These are phyloP conservation scores for Sceliomorpha sp. DNA, from an alignment of 2,888 invertebrate species.

Conservation along the genomic window DNA sequence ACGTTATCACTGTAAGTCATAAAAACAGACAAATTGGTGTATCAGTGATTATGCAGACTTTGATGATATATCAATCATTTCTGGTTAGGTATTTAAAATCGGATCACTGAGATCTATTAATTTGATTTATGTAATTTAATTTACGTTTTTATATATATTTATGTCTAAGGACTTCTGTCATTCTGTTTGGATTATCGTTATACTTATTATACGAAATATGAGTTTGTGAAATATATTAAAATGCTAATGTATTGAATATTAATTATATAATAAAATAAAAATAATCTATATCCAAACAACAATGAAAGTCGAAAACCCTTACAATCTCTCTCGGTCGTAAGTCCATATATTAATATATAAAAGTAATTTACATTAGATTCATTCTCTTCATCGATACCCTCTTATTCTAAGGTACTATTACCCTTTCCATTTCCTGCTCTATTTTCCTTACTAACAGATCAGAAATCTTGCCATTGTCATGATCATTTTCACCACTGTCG, in stretches of 20 bases:
- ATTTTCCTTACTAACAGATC: slow-evolving; percentile 60
- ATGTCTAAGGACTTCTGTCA: slow-evolving; percentile 17
- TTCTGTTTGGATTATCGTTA: slow-evolving; percentile 44
- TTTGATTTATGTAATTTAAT: no score
- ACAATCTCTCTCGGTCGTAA: slow-evolving; percentile 20
- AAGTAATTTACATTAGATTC: slow-evolving; percentile 22
- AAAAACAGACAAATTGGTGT: no score
- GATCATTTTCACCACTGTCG: slow-evolving; percentile 63
- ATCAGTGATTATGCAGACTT: no score
- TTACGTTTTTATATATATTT: no score
- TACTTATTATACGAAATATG: slow-evolving; percentile 19
- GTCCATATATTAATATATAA: slow-evolving; percentile 25
- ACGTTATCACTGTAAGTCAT: no score
- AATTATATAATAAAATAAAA: slow-evolving; percentile 6
- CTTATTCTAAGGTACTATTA: slow-evolving; percentile 20
- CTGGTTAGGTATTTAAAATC: no score
- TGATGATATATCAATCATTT: no score
- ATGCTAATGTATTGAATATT: slow-evolving; percentile 5
- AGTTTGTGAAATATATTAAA: slow-evolving; percentile 20
- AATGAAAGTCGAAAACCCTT: slow-evolving; percentile 18
- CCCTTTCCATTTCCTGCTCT: slow-evolving; percentile 40
- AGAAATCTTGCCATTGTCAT: slow-evolving; percentile 59
- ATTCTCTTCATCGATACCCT: slow-evolving; percentile 11
- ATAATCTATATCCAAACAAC: slow-evolving; percentile 38
- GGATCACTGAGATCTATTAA: slow-evolving; percentile 29